Evolutionary conservation across 2,797 vertebrate species (phyloP), one percentile per base, ranked within the genome.

Genomic region (Scolopax bukidnonensis): DNA sequence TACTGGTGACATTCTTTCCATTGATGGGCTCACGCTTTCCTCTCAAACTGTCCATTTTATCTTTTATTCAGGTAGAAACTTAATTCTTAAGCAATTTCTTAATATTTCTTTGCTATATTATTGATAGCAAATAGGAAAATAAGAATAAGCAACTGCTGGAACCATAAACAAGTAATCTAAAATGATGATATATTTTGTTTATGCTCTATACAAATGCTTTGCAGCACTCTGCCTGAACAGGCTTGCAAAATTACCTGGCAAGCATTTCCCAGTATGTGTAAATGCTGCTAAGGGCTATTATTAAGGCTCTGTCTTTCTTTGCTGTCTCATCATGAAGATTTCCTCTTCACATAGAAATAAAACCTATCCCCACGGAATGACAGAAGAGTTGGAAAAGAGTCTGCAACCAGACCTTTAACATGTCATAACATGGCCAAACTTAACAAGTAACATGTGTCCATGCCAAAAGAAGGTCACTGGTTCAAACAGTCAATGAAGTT

Each of bases 321-420:
- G 43, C 16, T 86, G 9, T 53, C 40, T 76, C 74, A 57, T 83
- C 28, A 27, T 84, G 60, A 94, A 78, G 91, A 79, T 89, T 96
- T 96, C 65, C 85, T 95, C 56, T 94, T 92, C 48, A 88, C 16
- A 86, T 33, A 67, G n/a, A 48, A 92, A 92, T 95, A 90, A 87
- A 95, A 65, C 7, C 25, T 92, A 73, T 53, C 32, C 54, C 90
- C 18, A 94, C 54, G 30, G 23, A 96, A 89, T 64, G 45, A 18
- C 38, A 79, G 77, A 69, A 83, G 51, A 95, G 86, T 3, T 81
- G 50, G 9, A 80, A 51, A 84, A 48, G 6, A 30, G 38, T 65
- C 61, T 89, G 79, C 40, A 61, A 94, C 56, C 1, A 59, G 83
- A 90, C 11, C 9, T 16, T 70, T 78, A 91, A 75, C 53, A 53